Base-by-base conservation (phyloP, 2,888 invertebrate genomes). In the Scaeva pyrastri region DNA sequence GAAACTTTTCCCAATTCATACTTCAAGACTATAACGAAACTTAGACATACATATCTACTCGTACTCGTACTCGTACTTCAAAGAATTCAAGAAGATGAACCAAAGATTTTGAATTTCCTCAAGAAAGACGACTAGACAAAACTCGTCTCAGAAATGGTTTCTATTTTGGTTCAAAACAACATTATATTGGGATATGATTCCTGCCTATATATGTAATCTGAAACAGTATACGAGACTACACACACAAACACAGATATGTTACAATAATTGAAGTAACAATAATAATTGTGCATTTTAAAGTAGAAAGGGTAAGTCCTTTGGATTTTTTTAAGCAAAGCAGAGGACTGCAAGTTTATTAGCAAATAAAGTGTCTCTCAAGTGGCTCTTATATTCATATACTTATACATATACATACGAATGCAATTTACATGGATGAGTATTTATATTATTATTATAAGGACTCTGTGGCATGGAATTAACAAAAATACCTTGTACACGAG, bases 351-450 rank as follows among this genome's bases (percentile, higher is more conserved):
- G 14, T 66, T 66, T 48, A 50, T 50, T 66, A 36, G 36, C 36
- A 50, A 50, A 64, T 50, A 48, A 48, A 66, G 36, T 48, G 66
- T 66, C 21, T 14, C 66, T 66, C 50, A 50, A 66, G 66, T 50
- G 66, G 31, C 50, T 48, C 66, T 50, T 50, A 50, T 11, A 39
- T 39, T 36, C 58, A 10, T 52, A 23, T 60, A 43, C 23, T 10
- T 31, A 26, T 16, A n/a, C 66, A 66, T 48, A 50, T 16, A n/a
- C 66, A 66, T 48, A 50, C 19, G 64, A 36, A 50, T 31, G 31
- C 31, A 5, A 7, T 5, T 5, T 2, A 31, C 31, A 31, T 31
- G 8, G 8, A 31, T 50, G 21, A 8, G 10, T 66, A 50, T 66
- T 50, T 66, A 48, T 39, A 50, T 50, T 66, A 50, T 50, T 16